Evolutionary conservation across 2,797 vertebrate species (phyloP), one percentile per base, ranked within the genome.

Genomic region (Microctenopoma lineatum): DNA sequence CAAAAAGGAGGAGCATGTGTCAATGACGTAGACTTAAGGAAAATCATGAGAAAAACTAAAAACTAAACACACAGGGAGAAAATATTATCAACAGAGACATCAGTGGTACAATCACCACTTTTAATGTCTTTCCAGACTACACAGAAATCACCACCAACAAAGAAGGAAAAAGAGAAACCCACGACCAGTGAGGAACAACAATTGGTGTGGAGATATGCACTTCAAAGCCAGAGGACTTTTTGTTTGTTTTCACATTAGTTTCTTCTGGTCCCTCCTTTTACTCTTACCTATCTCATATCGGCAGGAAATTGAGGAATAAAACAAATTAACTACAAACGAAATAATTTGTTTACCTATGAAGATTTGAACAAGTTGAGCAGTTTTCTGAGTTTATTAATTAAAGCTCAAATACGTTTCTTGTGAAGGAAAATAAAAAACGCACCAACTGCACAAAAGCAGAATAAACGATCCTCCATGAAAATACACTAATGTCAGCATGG

Each of bases 331-430:
- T 54, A 78, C 66, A 64, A 83, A 87, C 77, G 84, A 88, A 85
- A 59, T 79, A 89, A 90, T 91, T 92, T 84, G 72, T 85, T 82
- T 90, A 83, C 84, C 68, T 91, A 85, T 87, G 84, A 90, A 91
- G 85, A 88, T 83, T 88, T 74, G 26, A 70, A 76, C 60, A 65
- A 87, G 90, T 81, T 79, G 80, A 83, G 65, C 66, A 77, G 50
- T 81, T 86, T 76, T 69, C 16, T 8, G n/a, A 84, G 65, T 89
- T 87, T 81, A 77, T 78, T 86, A 85, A 85, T 91, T 81, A 84
- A 52, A 71, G 77, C 66, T 84, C 75, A 38, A 59, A 69, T 52
- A 88, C 68, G 55, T 81, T 84, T 72, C 7, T 55, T 62, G 41
- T 61, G 14, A 61, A 62, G 66, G 18, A 55, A 63, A 81, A 50